Conservation (phyloP, 1,140 invertebrate genomes). For the Drosophila ficusphila region DNA sequence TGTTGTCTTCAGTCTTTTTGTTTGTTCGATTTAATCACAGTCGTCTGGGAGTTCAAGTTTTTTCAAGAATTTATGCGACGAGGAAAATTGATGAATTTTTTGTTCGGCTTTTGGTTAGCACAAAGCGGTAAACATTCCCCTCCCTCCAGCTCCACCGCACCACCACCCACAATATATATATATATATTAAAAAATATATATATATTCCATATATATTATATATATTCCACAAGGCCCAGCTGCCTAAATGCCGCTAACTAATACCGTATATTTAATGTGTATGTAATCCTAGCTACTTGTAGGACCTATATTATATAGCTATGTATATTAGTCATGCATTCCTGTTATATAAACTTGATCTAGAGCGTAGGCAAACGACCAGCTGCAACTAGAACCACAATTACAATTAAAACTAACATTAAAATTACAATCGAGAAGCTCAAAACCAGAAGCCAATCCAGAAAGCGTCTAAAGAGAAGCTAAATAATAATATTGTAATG, state of each 20-base stretch:
- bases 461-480: conserved; percentile 65
- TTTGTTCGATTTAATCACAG: conserved; percentile 37
- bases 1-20: conserved; percentile 15
- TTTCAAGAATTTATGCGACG: conserved; percentile 57
- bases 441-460: conserved; percentile 50
- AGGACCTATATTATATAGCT: conserved; percentile 59
- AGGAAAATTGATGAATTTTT: conserved; percentile 25
- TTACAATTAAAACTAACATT: conserved; percentile 18
- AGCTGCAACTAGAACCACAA: conserved; percentile 45
- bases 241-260: conserved; percentile 41
- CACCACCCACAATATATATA: no score
- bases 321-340: conserved; percentile 75
- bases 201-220: no score
- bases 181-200: no score
- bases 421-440: conserved; percentile 53
- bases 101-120: conserved; percentile 70
- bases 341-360: conserved; percentile 74
- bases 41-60: conserved; percentile 40
- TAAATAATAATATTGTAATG: conserved; percentile 59
- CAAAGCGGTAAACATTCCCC: conserved; percentile 72
- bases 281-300: conserved; percentile 61
- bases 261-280: conserved; percentile 40
- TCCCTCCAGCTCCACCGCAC: conserved; percentile 10
- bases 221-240: conserved; percentile 17
- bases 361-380: conserved; percentile 48